Base-by-base conservation (phyloP, 23 tunicate genomes). In the Trididemnum miniatum region DNA sequence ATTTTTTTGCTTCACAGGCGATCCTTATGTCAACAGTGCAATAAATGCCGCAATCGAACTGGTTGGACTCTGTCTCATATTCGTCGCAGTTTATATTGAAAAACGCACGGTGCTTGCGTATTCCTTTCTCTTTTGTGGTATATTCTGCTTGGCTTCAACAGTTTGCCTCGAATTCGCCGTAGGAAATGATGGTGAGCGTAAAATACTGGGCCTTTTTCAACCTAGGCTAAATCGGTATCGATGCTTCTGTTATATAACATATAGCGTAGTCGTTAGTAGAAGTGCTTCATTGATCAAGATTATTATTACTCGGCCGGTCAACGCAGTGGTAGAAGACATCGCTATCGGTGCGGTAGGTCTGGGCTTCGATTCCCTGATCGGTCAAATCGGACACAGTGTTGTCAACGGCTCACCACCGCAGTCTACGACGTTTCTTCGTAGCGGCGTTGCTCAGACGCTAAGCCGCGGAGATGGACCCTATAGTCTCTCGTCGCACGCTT, bases 21-120 rank as follows among this genome's bases (percentile, higher is more conserved):
- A 90, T 49, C 83, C 83, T 22, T 85, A 85, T 51, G 59, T 80
- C 35, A 85, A 90, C 82, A 76, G 60, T 20, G 81, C 52, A 34
- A 31, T 85, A 0, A 90, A 90, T 49, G 96, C 80, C 18, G 76
- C 71, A 20, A 82, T 90, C 4, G 96, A 90, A 30, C 59, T 85
- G 0, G 33, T 85, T 0, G 89, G 85, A 7, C 27, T 60, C 23
- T 26, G 49, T 1, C 25, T 85, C 20, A 57, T 85, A 38, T 37
- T 85, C 25, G 34, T 85, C 25, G 83, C 51, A 1, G 72, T 72
- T 31, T 63, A 28, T 35, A 63, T 59, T 22, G 74, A 34, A 1
- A 80, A 80, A 35, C 73, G 54, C 34, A 23, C 4, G 30, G 22
- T 80, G 29, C 74, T 80, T 1, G 37, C 31, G 7, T 24, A 31